These are phyloP conservation scores for Megastigmus dorsalis DNA, from an alignment of 2,888 invertebrate species.

Conservation along the genomic window DNA sequence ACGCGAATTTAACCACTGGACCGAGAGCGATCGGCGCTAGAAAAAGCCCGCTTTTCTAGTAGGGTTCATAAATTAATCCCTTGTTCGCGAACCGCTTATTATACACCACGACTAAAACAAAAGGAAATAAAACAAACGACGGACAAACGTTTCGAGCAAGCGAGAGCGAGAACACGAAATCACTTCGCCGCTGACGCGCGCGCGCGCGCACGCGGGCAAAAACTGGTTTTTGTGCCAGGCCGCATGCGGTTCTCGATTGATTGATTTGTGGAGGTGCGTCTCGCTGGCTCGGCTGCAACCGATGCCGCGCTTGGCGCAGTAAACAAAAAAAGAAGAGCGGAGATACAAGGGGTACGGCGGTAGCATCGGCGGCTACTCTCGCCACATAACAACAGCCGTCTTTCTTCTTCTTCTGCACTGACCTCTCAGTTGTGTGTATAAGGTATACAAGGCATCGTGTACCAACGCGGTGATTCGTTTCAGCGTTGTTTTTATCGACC, in stretches of 20 bases:
- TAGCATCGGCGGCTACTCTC: constrained; percentile 1
- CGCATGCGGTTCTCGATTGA: no score
- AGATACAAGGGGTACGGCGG: background rate
- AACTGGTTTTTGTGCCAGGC: constrained; percentile 32
- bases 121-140: background rate
- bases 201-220: no score
- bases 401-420: background rate
- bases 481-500: background rate
- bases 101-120: no score
- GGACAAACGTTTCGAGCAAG: background rate
- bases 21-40: no score
- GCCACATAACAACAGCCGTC: background rate
- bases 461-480: background rate
- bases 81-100: constrained; percentile 12
- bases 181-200: constrained; percentile 21
- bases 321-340: background rate
- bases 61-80: constrained; percentile 37
- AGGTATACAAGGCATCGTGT: background rate
- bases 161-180: constrained; percentile 31
- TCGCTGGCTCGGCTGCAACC: background rate
- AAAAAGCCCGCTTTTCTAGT: no score
- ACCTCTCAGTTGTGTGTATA: background rate
- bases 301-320: no score
- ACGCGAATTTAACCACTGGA: no score
- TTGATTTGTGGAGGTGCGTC: constrained; percentile 47